Base-by-base conservation (phyloP, 2,888 invertebrate genomes). In the Notodonta dromedarius region DNA sequence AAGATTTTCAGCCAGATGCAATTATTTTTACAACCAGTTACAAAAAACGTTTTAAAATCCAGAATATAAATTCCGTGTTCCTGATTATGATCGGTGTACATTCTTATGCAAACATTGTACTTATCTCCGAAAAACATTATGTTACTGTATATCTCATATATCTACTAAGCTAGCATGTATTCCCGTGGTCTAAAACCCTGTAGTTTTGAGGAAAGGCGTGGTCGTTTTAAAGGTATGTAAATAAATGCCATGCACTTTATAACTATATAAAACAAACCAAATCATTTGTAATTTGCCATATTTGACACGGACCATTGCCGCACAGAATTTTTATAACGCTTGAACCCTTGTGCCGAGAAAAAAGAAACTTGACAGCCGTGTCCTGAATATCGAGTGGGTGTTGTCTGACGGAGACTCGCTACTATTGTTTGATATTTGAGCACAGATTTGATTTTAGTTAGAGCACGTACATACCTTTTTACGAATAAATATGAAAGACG, bases 361-460 rank as follows among this genome's bases (percentile, higher is more conserved):
- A 54, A 39, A n/a, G 39, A 12, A 52, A 52, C 52, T 52, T 32
- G 9, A 35, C 13, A 24, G n/a, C 13, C 52, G 39, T 39, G 54
- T 14, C 11, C 54, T 39, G 54, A 54, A 39, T 54, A 39, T 39
- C 14, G 14, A 54, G 9, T 39, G 54, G 54, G 8, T 14, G n/a
- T 14, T 35, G 54, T 54, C 54, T 54, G 54, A 3, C 3, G 3
- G 11, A 35, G 39, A 39, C 32, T 9, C 13, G 39, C 35, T n/a
- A n/a, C 54, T 13, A 54, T 54, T 54, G 39, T 39, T 54, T 54
- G 54, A 39, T 54, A 54, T 40, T 40, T 12, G 54, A 54, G 12
- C 24, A 24, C 8, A 53, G 53, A 53, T 51, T 51, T 51, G 52
- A 52, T 52, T 54, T 35, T 3, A 39, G 54, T 54, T 39, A 54